Evolutionary conservation across 2,797 vertebrate genomes (phyloP).

Genomic region (Muraenolepis orangiensis): DNA sequence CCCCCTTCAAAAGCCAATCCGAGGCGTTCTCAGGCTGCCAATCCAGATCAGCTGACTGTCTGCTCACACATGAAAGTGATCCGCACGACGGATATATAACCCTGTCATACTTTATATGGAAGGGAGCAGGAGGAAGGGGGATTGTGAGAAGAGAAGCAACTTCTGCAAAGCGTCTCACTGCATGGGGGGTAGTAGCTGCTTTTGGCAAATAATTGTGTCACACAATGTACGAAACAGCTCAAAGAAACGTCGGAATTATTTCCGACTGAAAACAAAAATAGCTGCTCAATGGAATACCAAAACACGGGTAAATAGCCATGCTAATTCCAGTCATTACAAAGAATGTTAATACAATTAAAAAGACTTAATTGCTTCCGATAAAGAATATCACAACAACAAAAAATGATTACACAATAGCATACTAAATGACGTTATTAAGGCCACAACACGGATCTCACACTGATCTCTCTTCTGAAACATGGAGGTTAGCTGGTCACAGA

Average conservation of each 20-base stretch:
- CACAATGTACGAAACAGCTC: not conserved
- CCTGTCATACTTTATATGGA: not conserved
- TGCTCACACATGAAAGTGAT: constrained; percentile 44
- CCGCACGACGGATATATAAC: constrained; percentile 11
- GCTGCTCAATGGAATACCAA: not conserved
- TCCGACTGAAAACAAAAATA: not conserved
- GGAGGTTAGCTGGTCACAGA: constrained; percentile 32
- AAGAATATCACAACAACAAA: not conserved
- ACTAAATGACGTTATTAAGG: not conserved
- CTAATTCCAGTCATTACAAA: not conserved
- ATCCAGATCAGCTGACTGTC: constrained; percentile 30
- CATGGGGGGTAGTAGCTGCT: not conserved
- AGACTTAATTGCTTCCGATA: not conserved
- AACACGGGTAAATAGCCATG: not conserved
- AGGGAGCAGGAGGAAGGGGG: not conserved
- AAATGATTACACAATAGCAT: not conserved
- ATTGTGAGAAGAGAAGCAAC: not conserved
- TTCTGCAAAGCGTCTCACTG: not conserved
- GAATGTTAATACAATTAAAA: not conserved
- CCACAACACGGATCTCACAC: no score
- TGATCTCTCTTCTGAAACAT: no score
- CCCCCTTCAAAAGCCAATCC: constrained; percentile 50
- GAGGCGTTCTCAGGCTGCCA: constrained; percentile 37
- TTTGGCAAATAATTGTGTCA: not conserved
- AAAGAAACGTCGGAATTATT: not conserved